Evolutionary conservation across 2,797 vertebrate genomes (phyloP), one percentile per base, ranked within the genome.

Genomic region (Ctenosaura bakeri): DNA sequence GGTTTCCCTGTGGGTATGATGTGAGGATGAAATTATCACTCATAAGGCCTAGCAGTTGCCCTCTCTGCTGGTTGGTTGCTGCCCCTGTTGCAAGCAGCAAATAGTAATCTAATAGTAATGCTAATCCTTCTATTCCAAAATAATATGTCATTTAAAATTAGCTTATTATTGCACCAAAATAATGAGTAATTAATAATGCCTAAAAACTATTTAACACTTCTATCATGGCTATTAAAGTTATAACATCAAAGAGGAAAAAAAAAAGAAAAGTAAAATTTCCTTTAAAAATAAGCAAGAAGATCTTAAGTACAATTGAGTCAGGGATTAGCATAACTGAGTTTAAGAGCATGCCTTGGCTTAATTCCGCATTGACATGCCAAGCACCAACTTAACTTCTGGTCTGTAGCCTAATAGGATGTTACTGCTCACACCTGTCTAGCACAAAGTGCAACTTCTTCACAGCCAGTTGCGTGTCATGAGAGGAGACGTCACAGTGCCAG

Each of bases 381-480:
- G 35, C 18, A 20, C 52, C 22, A 64, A 3, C 64, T 79, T 73
- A 35, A 10, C 52, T 80, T 77, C 86, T 22, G 54, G 35, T 52
- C 64, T 59, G 14, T 0, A 0, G 52, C 35, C n/a, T 0, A 42
- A 83, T 83, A 38, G 74, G 74, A 7, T 91, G 94, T 86, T 96
- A 92, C 74, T 95, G 81, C 24, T 93, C 90, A 69, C 92, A 96
- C 79, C 96, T 96, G 86, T 96, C 96, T 24, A 97, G 97, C 76
- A 98, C 98, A 90, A 97, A 97, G 16, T 95, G 95, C 96, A 98
- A 96, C 92, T 99, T 98, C 90, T 92, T 96, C 71, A 97, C 95
- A 6, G 97, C 97, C 10, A 98, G 95, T 86, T 96, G 95, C 0
- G 98, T 98, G 93, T 98, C 98, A 0, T 56, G 94, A 22, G 96